These are phyloP conservation scores for Trachops cirrhosus DNA, from an alignment of 2,797 vertebrate genomes.

Conservation along the genomic window DNA sequence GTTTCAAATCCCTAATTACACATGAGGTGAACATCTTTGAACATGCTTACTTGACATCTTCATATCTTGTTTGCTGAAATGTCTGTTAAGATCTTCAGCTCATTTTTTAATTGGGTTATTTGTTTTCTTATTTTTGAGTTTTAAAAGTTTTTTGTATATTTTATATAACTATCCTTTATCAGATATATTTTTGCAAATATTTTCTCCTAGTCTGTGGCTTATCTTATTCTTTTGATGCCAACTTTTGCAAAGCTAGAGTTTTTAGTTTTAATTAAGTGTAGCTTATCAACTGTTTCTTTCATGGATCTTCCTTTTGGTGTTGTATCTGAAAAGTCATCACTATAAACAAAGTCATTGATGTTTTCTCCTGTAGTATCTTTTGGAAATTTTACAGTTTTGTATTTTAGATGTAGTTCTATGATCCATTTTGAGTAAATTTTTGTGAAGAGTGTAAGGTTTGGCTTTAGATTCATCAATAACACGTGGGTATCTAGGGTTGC, in stretches of 20 bases:
- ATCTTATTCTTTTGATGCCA: no score
- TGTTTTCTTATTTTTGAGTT: background rate
- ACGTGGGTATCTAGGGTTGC: background rate
- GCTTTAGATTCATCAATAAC: background rate
- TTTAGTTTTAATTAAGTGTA: no score
- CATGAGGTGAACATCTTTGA: background rate
- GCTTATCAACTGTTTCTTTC: no score
- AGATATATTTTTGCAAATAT: background rate
- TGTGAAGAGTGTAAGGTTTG: background rate
- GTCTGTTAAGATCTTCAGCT: background rate
- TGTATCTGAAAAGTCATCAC: no score
- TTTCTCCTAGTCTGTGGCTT: background rate
- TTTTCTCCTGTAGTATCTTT: background rate
- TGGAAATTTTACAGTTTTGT: background rate
- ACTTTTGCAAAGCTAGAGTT: no score
- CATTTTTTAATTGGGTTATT: background rate
- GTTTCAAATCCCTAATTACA: background rate
- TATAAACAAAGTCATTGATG: background rate
- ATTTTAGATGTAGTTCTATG: background rate
- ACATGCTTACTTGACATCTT: background rate
- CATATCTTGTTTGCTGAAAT: background rate
- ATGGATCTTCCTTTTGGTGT: no score
- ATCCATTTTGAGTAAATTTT: background rate
- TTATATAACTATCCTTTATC: background rate
- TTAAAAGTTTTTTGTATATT: background rate